These are phyloP conservation scores for Erpobdella octoculata DNA, from an alignment of 2,888 invertebrate genomes.

Conservation along the genomic window DNA sequence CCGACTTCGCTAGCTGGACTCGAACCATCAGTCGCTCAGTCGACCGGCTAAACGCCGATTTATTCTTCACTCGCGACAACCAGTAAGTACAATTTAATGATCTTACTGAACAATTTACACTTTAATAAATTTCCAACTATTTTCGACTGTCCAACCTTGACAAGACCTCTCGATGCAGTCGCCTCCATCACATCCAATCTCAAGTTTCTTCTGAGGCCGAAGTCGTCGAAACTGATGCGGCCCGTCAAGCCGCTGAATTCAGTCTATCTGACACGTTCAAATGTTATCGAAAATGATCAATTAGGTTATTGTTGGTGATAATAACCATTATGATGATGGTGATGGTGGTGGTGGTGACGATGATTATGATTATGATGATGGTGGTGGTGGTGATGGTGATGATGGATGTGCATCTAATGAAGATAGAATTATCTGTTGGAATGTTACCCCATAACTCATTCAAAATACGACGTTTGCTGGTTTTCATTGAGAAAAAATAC, in stretches of 20 bases:
- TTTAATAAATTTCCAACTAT: neutral
- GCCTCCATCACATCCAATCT: slow-evolving; percentile 44
- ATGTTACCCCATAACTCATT: too few relatives aligned
- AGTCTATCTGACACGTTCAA: slow-evolving; percentile 36
- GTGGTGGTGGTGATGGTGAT: neutral
- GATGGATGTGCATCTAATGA: neutral
- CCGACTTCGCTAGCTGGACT: neutral
- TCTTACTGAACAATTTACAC: too few relatives aligned
- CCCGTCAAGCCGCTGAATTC: slow-evolving; percentile 45
- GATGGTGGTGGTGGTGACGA: slow-evolving; percentile 4
- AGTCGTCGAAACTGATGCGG: slow-evolving; percentile 42
- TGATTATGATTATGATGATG: neutral
- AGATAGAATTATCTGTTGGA: too few relatives aligned
- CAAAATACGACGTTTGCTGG: too few relatives aligned
- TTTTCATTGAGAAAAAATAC: too few relatives aligned
- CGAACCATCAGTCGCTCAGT: neutral
- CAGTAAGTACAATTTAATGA: too few relatives aligned
- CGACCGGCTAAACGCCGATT: neutral
- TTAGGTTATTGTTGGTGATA: too few relatives aligned
- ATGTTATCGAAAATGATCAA: too few relatives aligned
- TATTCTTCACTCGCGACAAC: too few relatives aligned
- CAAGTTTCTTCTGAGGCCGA: slow-evolving; percentile 42
- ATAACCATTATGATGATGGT: slow-evolving; percentile 22
- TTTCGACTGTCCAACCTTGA: slow-evolving; percentile 29
- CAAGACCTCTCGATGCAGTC: slow-evolving; percentile 34